Percentiles rank a stretch among this genome's conserved stretches.
Evolutionary conservation across 2,797 vertebrate genomes (phyloP).

Genomic region (Enteromius radiatus): DNA sequence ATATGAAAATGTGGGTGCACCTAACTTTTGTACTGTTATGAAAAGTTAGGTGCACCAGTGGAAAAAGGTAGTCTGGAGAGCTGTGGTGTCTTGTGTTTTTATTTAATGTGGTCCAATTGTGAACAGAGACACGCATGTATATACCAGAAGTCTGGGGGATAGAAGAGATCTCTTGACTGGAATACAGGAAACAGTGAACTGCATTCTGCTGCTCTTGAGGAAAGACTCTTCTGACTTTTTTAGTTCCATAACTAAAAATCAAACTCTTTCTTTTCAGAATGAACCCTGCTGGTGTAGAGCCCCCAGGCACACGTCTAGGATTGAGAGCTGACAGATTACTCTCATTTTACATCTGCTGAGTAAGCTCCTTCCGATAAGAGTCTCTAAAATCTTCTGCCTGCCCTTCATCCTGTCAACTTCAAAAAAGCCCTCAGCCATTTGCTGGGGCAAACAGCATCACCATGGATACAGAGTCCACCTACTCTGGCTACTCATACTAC

Average conservation of each 20-base stretch:
- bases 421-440: slow-evolving; percentile 55
- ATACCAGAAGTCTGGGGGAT: not conserved
- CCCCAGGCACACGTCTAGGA: slow-evolving; percentile 72
- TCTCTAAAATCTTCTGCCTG: slow-evolving; percentile 63
- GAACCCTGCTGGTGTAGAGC: slow-evolving; percentile 70
- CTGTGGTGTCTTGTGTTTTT: too few relatives aligned
- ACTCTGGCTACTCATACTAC: slow-evolving; percentile 95
- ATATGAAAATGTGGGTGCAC: too few relatives aligned
- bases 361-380: slow-evolving; percentile 60
- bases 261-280: slow-evolving; percentile 65
- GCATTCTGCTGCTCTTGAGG: not conserved
- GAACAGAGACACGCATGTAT: not conserved
- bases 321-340: slow-evolving; percentile 65
- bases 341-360: slow-evolving; percentile 68
- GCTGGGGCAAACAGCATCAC: slow-evolving; percentile 68
- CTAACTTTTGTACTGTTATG: too few relatives aligned
- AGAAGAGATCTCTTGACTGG: not conserved
- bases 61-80: too few relatives aligned
- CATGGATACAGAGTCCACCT: slow-evolving; percentile 97
- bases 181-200: not conserved
- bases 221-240: not conserved
- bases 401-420: slow-evolving; percentile 62
- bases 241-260: not conserved
- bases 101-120: too few relatives aligned
- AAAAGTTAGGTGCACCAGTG: too few relatives aligned